phyloP scores from a whole-genome alignment of 2,888 invertebrate species.

The Sphaeridia pumilis region DNA sequence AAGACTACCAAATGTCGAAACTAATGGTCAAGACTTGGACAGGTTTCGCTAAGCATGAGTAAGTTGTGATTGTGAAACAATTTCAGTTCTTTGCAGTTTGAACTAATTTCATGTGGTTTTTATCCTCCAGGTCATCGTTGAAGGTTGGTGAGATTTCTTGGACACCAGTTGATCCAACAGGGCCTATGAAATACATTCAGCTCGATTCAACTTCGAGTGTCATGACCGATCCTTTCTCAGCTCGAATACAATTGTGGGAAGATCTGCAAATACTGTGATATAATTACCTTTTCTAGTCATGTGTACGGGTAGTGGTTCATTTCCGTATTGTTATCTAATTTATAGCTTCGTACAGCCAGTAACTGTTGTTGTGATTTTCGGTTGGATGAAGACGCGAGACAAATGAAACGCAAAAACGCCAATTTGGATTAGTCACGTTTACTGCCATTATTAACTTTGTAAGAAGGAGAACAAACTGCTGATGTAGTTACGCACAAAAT shows the following conservation, averaged over 20 bases:
- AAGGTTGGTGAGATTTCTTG: conserved; percentile 4
- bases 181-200: conserved; percentile 10
- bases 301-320: too few relatives aligned
- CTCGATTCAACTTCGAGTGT: conserved; percentile 3
- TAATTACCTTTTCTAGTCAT: background rate
- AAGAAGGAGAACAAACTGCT: too few relatives aligned
- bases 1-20: conserved; percentile 14
- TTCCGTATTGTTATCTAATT: too few relatives aligned
- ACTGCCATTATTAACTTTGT: too few relatives aligned
- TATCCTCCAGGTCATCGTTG: conserved; percentile 1
- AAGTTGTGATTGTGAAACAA: too few relatives aligned
- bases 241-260: conserved; percentile 5
- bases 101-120: background rate
- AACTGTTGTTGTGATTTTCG: too few relatives aligned
- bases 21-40: conserved; percentile 9
- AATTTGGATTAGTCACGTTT: too few relatives aligned
- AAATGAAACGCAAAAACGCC: too few relatives aligned
- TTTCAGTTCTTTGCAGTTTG: background rate
- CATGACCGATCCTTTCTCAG: conserved; percentile 7
- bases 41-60: conserved; percentile 7
- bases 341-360: too few relatives aligned
- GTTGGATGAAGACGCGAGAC: too few relatives aligned
- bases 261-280: conserved; percentile 13
- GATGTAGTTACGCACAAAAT: too few relatives aligned
- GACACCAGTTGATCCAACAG: conserved; percentile 3